These are phyloP conservation scores for Dryobota labecula DNA, from an alignment of 2,888 invertebrate genomes.

Conservation along the genomic window DNA sequence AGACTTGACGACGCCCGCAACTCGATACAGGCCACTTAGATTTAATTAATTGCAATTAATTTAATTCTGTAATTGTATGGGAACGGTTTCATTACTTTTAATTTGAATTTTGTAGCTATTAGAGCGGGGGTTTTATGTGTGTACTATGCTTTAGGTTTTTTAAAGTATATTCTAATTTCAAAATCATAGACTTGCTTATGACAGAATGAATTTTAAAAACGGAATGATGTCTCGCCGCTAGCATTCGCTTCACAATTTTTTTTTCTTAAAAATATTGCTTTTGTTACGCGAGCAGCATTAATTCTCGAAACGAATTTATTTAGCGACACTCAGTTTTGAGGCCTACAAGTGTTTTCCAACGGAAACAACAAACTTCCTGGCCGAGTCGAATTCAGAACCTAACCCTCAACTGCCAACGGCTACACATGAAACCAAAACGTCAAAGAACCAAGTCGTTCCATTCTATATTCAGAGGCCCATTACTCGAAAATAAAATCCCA, in stretches of 20 bases:
- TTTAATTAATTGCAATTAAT: slow-evolving; percentile 64
- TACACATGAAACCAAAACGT: slow-evolving; percentile 11
- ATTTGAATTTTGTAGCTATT: slow-evolving; percentile 44
- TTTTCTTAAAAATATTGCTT: background rate
- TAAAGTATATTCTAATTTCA: slow-evolving; percentile 5
- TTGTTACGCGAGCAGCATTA: no score
- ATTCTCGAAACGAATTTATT: background rate
- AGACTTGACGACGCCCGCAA: slow-evolving; percentile 56
- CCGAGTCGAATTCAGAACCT: background rate
- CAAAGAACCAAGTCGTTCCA: slow-evolving; percentile 16
- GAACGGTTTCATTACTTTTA: slow-evolving; percentile 55
- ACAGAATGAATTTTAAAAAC: background rate
- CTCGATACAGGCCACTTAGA: slow-evolving; percentile 60
- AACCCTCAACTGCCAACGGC: background rate
- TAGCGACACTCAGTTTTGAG: background rate
- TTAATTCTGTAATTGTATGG: slow-evolving; percentile 55
- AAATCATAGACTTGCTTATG: background rate
- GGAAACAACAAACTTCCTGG: background rate
- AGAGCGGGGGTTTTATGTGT: background rate
- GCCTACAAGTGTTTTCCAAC: background rate
- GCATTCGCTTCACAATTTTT: background rate
- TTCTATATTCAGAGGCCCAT: slow-evolving; percentile 21
- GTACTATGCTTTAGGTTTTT: background rate
- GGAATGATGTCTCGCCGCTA: background rate
- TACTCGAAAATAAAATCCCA: slow-evolving; percentile 47